phyloP scores from a whole-genome alignment of 2,113 vertebrate genomes.

The Protobothrops flavoviridis region DNA sequence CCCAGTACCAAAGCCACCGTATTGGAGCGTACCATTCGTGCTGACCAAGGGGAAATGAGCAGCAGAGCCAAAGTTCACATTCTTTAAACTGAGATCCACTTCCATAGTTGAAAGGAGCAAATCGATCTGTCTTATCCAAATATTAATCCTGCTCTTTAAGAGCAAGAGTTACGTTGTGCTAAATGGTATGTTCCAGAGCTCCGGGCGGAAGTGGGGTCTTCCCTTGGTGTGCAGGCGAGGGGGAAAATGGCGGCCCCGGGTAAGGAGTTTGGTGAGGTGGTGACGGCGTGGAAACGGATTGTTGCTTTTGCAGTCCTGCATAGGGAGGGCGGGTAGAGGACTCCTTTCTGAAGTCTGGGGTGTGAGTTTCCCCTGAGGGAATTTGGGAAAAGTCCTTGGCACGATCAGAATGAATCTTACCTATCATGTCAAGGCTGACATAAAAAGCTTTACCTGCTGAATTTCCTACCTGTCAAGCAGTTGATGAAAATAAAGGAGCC shows the following conservation, averaged over 20 bases:
- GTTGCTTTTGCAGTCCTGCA: neutral
- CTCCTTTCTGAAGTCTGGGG: neutral
- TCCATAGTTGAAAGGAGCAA: too few relatives aligned
- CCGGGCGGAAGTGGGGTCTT: slow-evolving; percentile 22
- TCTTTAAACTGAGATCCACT: accelerated
- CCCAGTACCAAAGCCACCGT: neutral
- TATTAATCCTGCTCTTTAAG: accelerated
- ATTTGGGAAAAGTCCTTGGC: neutral
- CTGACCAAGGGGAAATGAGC: accelerated
- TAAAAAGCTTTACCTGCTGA: neutral
- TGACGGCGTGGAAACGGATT: neutral
- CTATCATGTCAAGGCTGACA: neutral
- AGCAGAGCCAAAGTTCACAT: accelerated
- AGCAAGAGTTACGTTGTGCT: accelerated
- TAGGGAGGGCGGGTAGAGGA: neutral
- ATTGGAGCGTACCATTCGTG: slow-evolving; percentile 12
- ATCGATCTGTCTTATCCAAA: too few relatives aligned
- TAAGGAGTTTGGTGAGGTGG: neutral
- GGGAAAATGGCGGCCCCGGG: slow-evolving; percentile 23
- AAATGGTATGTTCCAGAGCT: slow-evolving; percentile 5
- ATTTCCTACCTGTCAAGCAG: neutral
- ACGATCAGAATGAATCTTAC: neutral
- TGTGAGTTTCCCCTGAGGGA: neutral
- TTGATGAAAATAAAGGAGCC: neutral
- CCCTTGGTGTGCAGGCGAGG: neutral